Evolutionary conservation across 2,888 invertebrate genomes (phyloP), one percentile per base, ranked within the genome.

Genomic region (Drosophila trichaetosa): DNA sequence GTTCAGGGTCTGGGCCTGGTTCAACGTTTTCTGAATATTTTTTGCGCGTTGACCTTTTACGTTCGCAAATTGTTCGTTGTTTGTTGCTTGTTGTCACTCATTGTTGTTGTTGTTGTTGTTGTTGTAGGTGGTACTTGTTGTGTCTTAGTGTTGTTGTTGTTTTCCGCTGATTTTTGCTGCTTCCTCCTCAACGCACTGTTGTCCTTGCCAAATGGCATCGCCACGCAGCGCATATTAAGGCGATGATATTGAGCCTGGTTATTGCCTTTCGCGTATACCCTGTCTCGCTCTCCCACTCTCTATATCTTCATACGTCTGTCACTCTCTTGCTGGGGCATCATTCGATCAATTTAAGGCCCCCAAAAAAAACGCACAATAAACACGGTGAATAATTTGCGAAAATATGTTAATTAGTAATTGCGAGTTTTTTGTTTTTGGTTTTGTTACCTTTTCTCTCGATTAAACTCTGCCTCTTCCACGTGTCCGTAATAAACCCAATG

Each of bases 141-240:
- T 63, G 69, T 53, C 13, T 36, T 6, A 5, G 4, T n/a, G 10
- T 21, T 42, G 56, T 80, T 74, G 36, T 29, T 54, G 10, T 29
- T 57, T 11, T 33, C 4, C 11, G 51, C 57, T 49, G 46, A 21
- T 46, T 24, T 46, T 54, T 69, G 78, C 40, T 69, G 78, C 78
- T 78, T 78, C 78, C 78, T 78, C 56, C 60, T 49, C 60, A 34
- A 10, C 31, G 48, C 67, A 66, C 57, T 33, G 74, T 73, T 87
- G 87, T 85, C 85, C 85, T 85, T 85, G 85, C 76, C 73, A 76
- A 87, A 80, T 76, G 83, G 70, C 79, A 85, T 82, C 59, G 82
- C 79, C 87, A 69, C 69, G 67, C 48, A 21, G 21, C 62, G 51
- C 64, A 65, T 61, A 40, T 13, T 65, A 61, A 62, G 56, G 38